These are phyloP conservation scores for Lycophotia porphyrea DNA, from an alignment of 2,888 invertebrate genomes.

Conservation along the genomic window DNA sequence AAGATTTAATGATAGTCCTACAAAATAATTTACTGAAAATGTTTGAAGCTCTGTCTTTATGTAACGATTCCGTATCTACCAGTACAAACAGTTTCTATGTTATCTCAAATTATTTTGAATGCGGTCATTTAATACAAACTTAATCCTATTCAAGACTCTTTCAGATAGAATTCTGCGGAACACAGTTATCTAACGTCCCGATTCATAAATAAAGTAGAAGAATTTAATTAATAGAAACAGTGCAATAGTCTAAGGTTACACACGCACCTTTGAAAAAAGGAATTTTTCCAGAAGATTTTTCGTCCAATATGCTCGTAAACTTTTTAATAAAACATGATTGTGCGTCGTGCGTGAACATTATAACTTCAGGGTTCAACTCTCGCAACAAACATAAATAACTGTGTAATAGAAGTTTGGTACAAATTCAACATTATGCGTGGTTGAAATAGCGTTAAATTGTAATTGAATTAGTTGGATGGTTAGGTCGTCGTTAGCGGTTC, in stretches of 20 bases:
- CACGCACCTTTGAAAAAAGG: constrained; percentile 33
- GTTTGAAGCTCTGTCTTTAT: constrained; percentile 21
- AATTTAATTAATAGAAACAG: constrained; percentile 81
- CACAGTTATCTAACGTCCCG: constrained; percentile 47
- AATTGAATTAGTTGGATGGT: constrained; percentile 56
- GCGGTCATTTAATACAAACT: constrained; percentile 7
- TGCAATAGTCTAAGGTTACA: constrained; percentile 60
- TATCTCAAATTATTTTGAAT: constrained; percentile 23
- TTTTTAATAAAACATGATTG: constrained; percentile 57
- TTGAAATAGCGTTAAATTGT: constrained; percentile 54
- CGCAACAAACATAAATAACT: constrained; percentile 51
- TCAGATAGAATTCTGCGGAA: constrained; percentile 58
- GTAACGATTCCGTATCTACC: constrained; percentile 13
- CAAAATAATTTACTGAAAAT: constrained; percentile 46
- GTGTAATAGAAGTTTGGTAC: constrained; percentile 45
- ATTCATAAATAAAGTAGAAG: constrained; percentile 74
- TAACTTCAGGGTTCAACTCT: constrained; percentile 54
- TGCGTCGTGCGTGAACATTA: constrained; percentile 51
- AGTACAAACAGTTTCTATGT: constrained; percentile 10
- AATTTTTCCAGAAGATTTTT: constrained; percentile 1
- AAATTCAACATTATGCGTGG: constrained; percentile 37
- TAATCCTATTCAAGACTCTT: constrained; percentile 39
- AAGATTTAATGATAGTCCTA: constrained; percentile 18
- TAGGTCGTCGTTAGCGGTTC: constrained; percentile 36
- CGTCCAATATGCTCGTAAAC: constrained; percentile 26